These are phyloP conservation scores for Drosophila vallismaia DNA, from an alignment of 2,888 invertebrate genomes.

Conservation along the genomic window DNA sequence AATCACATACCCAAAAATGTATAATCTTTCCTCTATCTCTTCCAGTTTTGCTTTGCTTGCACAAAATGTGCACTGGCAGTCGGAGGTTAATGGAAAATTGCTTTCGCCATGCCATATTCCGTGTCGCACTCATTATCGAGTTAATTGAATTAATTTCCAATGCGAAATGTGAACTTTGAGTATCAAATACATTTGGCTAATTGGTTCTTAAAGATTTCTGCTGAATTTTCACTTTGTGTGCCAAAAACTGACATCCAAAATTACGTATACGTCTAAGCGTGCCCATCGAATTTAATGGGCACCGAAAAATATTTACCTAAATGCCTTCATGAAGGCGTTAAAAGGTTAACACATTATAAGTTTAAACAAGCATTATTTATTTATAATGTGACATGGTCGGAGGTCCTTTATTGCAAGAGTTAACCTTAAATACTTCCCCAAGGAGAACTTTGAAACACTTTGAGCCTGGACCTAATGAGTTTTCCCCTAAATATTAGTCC, in stretches of 20 bases:
- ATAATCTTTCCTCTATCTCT: constrained; percentile 19
- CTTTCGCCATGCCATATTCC: constrained; percentile 1
- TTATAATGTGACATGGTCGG: constrained; percentile 48
- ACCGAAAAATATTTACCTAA: constrained; percentile 14
- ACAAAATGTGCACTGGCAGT: constrained; percentile 27
- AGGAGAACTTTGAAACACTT: constrained; percentile 33
- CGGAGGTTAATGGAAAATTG: constrained; percentile 29
- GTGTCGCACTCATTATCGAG: constrained; percentile 45
- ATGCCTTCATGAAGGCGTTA: constrained; percentile 48
- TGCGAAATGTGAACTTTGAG: constrained; percentile 31
- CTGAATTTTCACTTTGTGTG: constrained; percentile 27
- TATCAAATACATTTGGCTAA: constrained; percentile 54
- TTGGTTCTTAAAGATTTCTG: constrained; percentile 53
- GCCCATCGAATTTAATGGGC: constrained; percentile 19
- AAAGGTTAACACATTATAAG: constrained; percentile 60
- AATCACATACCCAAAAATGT: constrained; percentile 19
- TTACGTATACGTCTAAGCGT: not conserved
- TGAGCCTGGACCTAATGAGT: constrained; percentile 26
- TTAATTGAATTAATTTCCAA: constrained; percentile 62
- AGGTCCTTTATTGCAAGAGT: constrained; percentile 14
- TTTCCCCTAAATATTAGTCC: constrained; percentile 8
- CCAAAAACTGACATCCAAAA: not conserved
- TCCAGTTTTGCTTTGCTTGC: constrained; percentile 30
- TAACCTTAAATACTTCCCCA: constrained; percentile 5
- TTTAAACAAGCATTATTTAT: constrained; percentile 61